These are phyloP conservation scores for Muschampia plurimacula DNA, from an alignment of 2,888 invertebrate genomes.

Conservation along the genomic window DNA sequence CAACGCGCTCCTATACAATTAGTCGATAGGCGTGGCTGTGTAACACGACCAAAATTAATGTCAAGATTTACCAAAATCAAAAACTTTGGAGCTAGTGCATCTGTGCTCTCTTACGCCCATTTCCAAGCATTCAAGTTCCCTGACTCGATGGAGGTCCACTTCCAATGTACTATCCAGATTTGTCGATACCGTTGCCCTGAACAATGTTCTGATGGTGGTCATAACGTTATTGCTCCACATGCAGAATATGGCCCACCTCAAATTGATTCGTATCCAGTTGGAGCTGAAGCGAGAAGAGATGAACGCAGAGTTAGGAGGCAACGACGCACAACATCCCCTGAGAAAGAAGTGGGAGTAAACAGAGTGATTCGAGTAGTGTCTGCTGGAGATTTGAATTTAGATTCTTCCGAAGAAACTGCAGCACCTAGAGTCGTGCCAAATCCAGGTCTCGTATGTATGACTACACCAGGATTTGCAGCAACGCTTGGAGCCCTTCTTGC, in stretches of 20 bases:
- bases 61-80: slow-evolving; percentile 97
- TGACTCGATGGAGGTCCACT: slow-evolving; percentile 98
- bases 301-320: slow-evolving; percentile 90
- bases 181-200: slow-evolving; percentile 97
- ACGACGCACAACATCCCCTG: slow-evolving; percentile 87
- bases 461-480: slow-evolving; percentile 96
- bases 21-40: slow-evolving; percentile 96
- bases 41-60: slow-evolving; percentile 96
- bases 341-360: slow-evolving; percentile 95
- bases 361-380: slow-evolving; percentile 96
- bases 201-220: slow-evolving; percentile 91
- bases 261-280: slow-evolving; percentile 79
- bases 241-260: slow-evolving; percentile 91
- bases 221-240: slow-evolving; percentile 80
- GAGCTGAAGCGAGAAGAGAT: slow-evolving; percentile 89
- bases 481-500: slow-evolving; percentile 93
- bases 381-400: slow-evolving; percentile 93
- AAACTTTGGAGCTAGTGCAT: slow-evolving; percentile 97
- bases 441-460: slow-evolving; percentile 95
- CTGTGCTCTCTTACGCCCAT: slow-evolving; percentile 95
- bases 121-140: slow-evolving; percentile 98
- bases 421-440: slow-evolving; percentile 87
- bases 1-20: slow-evolving; percentile 96
- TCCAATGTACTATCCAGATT: slow-evolving; percentile 97
- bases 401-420: slow-evolving; percentile 89